A percentile compares a stretch with the other conserved stretches of the same genome.
These are phyloP conservation scores for Rattus norvegicus DNA, from an alignment of 2,113 vertebrate species.

Conservation along the genomic window GRCr8 NC_086037.1:63611501-63612000, in stretches of 20 bases:
- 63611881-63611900: too few species aligned
- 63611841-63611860: not conserved
- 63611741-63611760: not conserved
- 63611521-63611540: not conserved
- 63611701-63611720: not conserved
- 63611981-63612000: not conserved
- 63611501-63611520: not conserved
- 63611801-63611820: not conserved
- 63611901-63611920: not conserved
- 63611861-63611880: not conserved
- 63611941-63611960: too few species aligned
- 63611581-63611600: not conserved
- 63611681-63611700: not conserved
- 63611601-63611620: not conserved
- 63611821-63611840: not conserved
- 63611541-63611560: not conserved
- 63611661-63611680: too few species aligned
- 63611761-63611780: not conserved
- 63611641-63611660: not conserved
- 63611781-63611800: too few species aligned
- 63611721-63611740: not conserved
- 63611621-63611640: not conserved
- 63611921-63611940: not conserved
- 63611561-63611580: not conserved
- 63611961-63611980: not conserved